Percentiles rank a stretch among this genome's conserved stretches.
Conservation (phyloP, 2,113 vertebrate species). For the Eptatretus burgeri region DNA sequence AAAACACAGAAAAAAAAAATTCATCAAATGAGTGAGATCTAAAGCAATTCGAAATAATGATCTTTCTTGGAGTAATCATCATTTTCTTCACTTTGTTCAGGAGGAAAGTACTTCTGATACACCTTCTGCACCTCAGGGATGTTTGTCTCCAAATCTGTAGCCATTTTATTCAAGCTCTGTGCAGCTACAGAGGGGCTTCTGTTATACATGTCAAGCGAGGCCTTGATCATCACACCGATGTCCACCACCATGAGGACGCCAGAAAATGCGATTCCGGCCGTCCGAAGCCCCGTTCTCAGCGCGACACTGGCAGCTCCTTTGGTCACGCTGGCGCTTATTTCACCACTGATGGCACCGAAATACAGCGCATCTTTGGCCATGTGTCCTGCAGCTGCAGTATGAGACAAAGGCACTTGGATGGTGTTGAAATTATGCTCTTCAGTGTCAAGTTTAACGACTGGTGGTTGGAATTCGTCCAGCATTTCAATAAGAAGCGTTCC, state of each 20-base stretch:
- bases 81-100: no score
- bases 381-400: background rate
- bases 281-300: background rate
- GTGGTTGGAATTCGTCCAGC: background rate
- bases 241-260: constrained; percentile 6
- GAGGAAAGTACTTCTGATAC: no score
- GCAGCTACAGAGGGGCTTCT: background rate
- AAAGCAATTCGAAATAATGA: no score
- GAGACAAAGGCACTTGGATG: no score
- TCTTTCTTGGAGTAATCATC: no score
- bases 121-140: no score
- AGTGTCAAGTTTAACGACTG: background rate
- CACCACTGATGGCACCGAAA: background rate
- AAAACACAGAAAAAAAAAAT: no score
- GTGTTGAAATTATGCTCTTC: background rate
- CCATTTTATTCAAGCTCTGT: no score
- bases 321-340: background rate
- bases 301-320: background rate
- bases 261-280: background rate
- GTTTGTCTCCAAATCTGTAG: no score
- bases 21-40: no score
- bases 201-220: background rate
- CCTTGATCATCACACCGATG: background rate
- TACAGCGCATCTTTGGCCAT: background rate
- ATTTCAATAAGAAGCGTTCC: background rate